phyloP scores from a whole-genome alignment of 2,888 invertebrate species.

The Chloromyia formosa region DNA sequence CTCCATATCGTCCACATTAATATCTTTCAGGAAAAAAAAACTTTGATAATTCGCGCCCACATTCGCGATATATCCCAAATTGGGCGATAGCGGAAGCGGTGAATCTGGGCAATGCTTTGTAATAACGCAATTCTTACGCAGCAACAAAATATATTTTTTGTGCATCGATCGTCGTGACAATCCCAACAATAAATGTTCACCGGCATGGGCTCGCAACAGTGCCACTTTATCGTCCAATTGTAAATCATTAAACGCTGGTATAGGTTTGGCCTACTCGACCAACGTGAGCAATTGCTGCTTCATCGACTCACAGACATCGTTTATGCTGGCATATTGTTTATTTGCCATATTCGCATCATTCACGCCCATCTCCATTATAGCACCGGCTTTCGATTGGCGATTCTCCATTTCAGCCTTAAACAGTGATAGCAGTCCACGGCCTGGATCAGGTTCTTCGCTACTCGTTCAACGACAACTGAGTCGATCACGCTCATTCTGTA shows the following conservation, averaged over 20 bases:
- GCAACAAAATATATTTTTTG: slow-evolving; percentile 86
- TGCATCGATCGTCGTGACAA: slow-evolving; percentile 93
- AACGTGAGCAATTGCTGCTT: slow-evolving; percentile 93
- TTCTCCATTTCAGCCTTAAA: slow-evolving; percentile 93
- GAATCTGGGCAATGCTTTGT: slow-evolving; percentile 88
- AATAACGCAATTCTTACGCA: slow-evolving; percentile 97
- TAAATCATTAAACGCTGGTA: slow-evolving; percentile 95
- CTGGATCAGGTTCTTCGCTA: slow-evolving; percentile 86
- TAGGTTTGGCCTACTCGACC: slow-evolving; percentile 99
- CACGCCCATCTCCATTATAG: too few species aligned
- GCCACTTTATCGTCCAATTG: slow-evolving; percentile 97
- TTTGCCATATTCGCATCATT: slow-evolving; percentile 76
- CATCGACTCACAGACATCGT: too few species aligned
- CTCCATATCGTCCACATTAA: slow-evolving; percentile 97
- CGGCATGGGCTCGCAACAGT: too few species aligned
- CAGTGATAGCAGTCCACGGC: slow-evolving; percentile 83
- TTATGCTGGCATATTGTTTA: too few species aligned
- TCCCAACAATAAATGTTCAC: too few species aligned
- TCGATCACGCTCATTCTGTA: too few species aligned
- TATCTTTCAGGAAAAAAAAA: slow-evolving; percentile 91
- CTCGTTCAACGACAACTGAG: slow-evolving; percentile 89
- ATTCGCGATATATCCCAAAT: slow-evolving; percentile 91
- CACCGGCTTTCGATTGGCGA: too few species aligned
- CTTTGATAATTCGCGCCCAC: slow-evolving; percentile 95
- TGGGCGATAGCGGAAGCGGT: slow-evolving; percentile 73